Evolutionary conservation across 2,113 vertebrate species (phyloP).

Genomic region (Thunnus thynnus): DNA sequence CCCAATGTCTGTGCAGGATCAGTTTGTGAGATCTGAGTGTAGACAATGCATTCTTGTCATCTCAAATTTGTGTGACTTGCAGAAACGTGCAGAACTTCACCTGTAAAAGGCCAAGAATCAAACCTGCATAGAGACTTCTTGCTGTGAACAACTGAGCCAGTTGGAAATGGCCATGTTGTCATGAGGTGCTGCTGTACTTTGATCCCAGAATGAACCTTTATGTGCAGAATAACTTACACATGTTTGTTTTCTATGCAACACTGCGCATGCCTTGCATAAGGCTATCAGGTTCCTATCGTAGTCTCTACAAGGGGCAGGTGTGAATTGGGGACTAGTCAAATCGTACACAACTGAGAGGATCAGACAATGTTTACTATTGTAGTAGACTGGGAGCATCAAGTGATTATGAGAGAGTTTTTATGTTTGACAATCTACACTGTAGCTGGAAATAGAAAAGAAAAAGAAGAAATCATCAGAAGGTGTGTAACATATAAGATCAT

Average conservation of each 20-base stretch:
- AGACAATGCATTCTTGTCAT: too few relatives aligned
- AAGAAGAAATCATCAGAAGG: background rate
- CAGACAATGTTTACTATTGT: constrained; percentile 87
- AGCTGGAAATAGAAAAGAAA: constrained; percentile 70
- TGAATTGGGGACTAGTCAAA: constrained; percentile 83
- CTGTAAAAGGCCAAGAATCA: background rate
- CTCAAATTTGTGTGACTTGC: too few relatives aligned
- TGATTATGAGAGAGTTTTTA: constrained; percentile 83
- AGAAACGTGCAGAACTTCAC: background rate
- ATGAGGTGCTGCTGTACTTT: background rate
- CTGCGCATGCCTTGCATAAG: constrained; percentile 88
- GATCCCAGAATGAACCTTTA: background rate
- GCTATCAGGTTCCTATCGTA: constrained; percentile 94
- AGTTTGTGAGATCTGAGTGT: background rate
- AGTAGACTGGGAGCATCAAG: constrained; percentile 88
- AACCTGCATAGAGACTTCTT: background rate
- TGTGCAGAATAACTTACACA: too few relatives aligned
- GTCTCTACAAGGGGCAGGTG: constrained; percentile 92
- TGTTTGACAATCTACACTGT: constrained; percentile 87
- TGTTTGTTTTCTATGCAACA: background rate
- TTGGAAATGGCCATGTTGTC: background rate
- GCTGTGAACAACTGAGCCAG: background rate
- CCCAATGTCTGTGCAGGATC: background rate
- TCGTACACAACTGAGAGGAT: constrained; percentile 91
- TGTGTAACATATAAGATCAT: background rate